Base-by-base conservation (phyloP, 2,797 vertebrate genomes). In the Percopsis omiscomaycus region DNA sequence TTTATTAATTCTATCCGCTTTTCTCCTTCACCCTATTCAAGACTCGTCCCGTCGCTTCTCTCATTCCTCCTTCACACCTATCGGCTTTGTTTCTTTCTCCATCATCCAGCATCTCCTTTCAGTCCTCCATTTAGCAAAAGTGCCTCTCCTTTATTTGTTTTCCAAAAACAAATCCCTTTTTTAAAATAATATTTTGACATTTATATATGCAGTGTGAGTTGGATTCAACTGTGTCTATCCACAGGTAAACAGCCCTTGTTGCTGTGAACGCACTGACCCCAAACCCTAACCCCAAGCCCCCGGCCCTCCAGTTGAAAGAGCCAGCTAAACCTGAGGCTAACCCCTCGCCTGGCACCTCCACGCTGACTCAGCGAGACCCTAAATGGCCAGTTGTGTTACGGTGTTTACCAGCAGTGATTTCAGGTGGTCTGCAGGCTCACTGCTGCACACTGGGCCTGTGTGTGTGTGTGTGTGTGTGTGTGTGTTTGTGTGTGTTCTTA, bases 351-450 rank as follows among this genome's bases (percentile, higher is more conserved):
- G 52, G 55, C 60, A 45, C 54, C 54, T 49, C 51, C 52, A 67
- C 55, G 54, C 16, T 64, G 60, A 74, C 64, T 75, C 61, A 56
- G 53, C 2, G 2, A 15, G 49, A 54, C 49, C 45, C 22, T 83
- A 71, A 82, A 66, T 66, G 69, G 68, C 66, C 54, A 52, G 49
- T 64, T 76, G 66, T 79, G 61, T 75, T 66, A 12, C 56, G 30
- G 46, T 66, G 48, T 68, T 62, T 49, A 80, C 68, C 32, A 32
- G 61, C 37, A 42, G 30, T 65, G n/a, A 55, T 68, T 79, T 80
- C 57, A 65, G 71, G 75, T 77, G 74, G 65, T 79, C 73, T 66
- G 55, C 64, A 81, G 68, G 54, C 70, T 73, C 14, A 78, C 51
- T 64, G 47, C 60, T 55, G 44, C 59, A 69, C 62, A 74, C 60